Base-by-base conservation (phyloP, 1,140 invertebrate species). In the Heliconius hermathena region DNA sequence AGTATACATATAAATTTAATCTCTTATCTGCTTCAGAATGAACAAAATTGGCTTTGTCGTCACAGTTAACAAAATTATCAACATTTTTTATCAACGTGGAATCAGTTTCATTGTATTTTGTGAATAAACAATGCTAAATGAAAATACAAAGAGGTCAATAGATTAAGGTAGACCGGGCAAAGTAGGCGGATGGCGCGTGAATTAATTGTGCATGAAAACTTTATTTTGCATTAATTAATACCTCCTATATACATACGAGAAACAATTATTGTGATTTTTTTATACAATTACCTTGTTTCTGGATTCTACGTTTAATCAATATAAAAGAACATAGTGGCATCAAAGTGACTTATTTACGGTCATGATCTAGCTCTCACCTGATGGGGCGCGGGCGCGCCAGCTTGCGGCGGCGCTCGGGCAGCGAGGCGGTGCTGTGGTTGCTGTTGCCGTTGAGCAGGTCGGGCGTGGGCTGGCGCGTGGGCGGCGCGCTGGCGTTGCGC, bases 381-480 rank as follows among this genome's bases (percentile, higher is more conserved):
- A 88, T 87, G 60, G 91, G 82, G 11, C 93, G 80, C 16, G 88
- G 81, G 3, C 91, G 82, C 16, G 91, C 84, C 36, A 93, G 89
- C 80, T 93, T 93, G 71, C 90, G 80, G 9, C 93, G 84, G 18
- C 93, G 87, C 84, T 94, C 93, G 57, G 92, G 92, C 85, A 94
- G 83, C n/a, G 91, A 93, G 71, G 82, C 91, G 46, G 93, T 93
- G 85, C 93, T 94, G 83, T 93, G 91, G 88, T 94, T 94, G 86
- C 92, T 93, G 87, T 94, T 94, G 8, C 93, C 92, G 80, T 94
- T 94, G 79, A 93, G 89, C 85, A 93, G 80, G 81, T 94, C 93
- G n/a, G 93, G 93, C 77, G 93, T 94, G 73, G 91, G 83, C 79
- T 93, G 93, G 11, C 93, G 83, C 54, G 93, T 94, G 16, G 92